phyloP scores from a whole-genome alignment of 2,888 invertebrate genomes.

The Polydesmus complanatus region DNA sequence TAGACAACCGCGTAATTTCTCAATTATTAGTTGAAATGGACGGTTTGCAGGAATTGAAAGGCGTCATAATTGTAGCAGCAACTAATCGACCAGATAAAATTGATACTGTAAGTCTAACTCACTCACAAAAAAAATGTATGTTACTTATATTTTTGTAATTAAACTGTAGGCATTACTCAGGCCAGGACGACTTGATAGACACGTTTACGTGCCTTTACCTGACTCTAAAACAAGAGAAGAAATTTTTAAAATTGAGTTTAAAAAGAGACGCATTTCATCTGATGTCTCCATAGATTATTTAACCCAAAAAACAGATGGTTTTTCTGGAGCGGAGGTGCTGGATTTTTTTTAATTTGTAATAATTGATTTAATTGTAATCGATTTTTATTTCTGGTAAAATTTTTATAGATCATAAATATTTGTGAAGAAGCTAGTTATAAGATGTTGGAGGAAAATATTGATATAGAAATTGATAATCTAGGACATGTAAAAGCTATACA shows the following conservation, averaged over 20 bases:
- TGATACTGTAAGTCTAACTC: conserved; percentile 47
- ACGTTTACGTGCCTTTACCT: conserved; percentile 86
- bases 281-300: conserved; percentile 53
- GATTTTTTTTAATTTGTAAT: background rate
- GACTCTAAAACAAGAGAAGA: conserved; percentile 61
- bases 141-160: background rate
- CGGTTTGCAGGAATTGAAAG: conserved; percentile 70
- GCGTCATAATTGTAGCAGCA: conserved; percentile 85
- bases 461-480: no score
- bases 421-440: background rate
- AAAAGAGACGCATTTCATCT: conserved; percentile 50
- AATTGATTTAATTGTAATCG: background rate
- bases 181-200: conserved; percentile 77
- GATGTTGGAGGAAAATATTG: background rate
- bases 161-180: conserved; percentile 59
- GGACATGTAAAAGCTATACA: background rate
- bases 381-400: no score
- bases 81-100: conserved; percentile 94
- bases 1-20: conserved; percentile 81
- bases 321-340: conserved; percentile 74
- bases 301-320: conserved; percentile 56
- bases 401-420: background rate
- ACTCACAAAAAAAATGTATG: background rate
- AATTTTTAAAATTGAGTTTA: conserved; percentile 64
- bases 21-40: conserved; percentile 90